Evolutionary conservation across 1,140 invertebrate genomes (phyloP).

Genomic region (Maconellicoccus hirsutus): DNA sequence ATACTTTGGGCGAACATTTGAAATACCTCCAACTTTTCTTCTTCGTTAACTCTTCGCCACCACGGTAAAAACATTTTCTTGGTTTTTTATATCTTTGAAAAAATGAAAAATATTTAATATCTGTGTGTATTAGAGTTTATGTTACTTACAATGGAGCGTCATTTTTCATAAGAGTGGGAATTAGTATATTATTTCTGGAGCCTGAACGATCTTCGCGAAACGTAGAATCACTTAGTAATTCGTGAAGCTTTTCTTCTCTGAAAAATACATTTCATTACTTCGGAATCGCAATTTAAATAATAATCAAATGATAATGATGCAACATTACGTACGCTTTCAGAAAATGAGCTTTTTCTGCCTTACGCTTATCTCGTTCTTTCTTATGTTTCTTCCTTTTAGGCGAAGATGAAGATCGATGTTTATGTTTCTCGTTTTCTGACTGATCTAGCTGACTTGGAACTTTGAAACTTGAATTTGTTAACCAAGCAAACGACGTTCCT

Average conservation of each 20-base stretch:
- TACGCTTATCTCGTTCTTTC: background rate
- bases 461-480: background rate
- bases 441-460: background rate
- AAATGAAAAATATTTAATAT: no score
- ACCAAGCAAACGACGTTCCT: no score
- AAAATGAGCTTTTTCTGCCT: background rate
- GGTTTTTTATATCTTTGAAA: slow-evolving; percentile 11
- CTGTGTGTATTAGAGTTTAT: no score
- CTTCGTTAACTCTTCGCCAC: background rate
- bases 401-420: background rate
- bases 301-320: background rate
- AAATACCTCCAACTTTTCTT: background rate
- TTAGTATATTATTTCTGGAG: slow-evolving; percentile 3
- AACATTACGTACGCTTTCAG: background rate
- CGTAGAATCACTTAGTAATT: background rate
- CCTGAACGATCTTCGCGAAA: background rate
- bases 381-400: background rate
- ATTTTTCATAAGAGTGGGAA: slow-evolving; percentile 12
- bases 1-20: background rate
- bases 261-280: background rate
- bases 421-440: background rate
- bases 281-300: background rate
- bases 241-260: background rate
- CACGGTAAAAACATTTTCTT: background rate
- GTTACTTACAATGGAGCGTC: slow-evolving; percentile 1